Conservation (phyloP, 2,888 invertebrate species). For the Melieria picta region DNA sequence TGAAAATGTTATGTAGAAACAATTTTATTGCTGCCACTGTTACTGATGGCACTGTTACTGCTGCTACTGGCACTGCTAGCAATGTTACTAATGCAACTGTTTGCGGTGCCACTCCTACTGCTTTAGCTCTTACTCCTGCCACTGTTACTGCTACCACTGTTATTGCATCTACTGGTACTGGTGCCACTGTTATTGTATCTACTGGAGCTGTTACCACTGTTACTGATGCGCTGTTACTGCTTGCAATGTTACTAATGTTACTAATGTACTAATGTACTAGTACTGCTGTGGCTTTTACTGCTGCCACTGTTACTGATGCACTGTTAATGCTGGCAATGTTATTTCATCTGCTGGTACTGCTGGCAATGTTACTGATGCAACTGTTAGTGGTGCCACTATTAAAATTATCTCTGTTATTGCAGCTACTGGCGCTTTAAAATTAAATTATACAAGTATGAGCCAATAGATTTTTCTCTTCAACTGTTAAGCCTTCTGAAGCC, state of each 20-base stretch:
- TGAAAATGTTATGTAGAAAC: no score
- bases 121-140: background rate
- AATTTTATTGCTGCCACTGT: background rate
- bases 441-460: no score
- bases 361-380: conserved; percentile 5
- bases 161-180: no score
- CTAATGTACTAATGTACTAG: no score
- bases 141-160: background rate
- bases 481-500: no score
- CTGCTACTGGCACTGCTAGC: conserved; percentile 5
- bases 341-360: background rate
- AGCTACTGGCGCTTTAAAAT: no score
- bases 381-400: no score
- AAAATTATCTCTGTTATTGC: no score
- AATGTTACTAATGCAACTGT: background rate
- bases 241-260: conserved; percentile 12
- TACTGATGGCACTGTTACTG: conserved; percentile 13
- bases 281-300: no score
- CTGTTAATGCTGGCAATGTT: background rate
- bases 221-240: conserved; percentile 2
- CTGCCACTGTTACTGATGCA: background rate
- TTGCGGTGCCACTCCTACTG: background rate
- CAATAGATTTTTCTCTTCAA: no score
- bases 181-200: background rate
- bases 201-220: background rate